These are phyloP conservation scores for Oncorhynchus masou DNA, from an alignment of 2,113 vertebrate genomes.

Conservation along the genomic window DNA sequence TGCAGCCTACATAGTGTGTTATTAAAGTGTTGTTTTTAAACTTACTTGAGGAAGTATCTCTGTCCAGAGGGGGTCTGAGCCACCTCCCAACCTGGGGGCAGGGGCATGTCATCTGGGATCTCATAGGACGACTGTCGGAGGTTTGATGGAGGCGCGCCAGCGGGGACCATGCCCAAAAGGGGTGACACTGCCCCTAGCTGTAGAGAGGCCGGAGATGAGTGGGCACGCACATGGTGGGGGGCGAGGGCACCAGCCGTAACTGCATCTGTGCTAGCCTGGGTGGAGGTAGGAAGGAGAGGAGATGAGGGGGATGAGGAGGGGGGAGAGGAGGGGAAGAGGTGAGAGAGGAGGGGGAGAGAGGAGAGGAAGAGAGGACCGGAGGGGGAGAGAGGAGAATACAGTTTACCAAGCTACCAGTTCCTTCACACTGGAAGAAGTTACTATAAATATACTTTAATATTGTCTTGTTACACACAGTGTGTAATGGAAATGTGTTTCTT, in stretches of 20 bases:
- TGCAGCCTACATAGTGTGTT: too few relatives aligned
- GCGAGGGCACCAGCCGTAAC: constrained; percentile 86
- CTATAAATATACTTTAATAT: too few relatives aligned
- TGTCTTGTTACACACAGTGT: too few relatives aligned
- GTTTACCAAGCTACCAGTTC: too few relatives aligned
- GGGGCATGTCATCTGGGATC: constrained; percentile 91
- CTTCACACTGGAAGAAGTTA: too few relatives aligned
- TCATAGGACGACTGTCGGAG: constrained; percentile 98
- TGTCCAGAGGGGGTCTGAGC: constrained; percentile 96
- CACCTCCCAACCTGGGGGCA: constrained; percentile 98
- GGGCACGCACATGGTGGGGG: constrained; percentile 92
- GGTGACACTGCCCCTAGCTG: constrained; percentile 86
- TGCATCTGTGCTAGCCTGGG: constrained; percentile 91
- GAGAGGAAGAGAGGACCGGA: not conserved
- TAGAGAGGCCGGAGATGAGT: constrained; percentile 95
- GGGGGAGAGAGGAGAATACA: not conserved
- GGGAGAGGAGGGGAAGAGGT: not conserved
- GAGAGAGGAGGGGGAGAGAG: not conserved
- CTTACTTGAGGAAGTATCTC: constrained; percentile 99
- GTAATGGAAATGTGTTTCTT: too few relatives aligned
- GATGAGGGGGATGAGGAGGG: not conserved
- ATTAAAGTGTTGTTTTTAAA: constrained; percentile 26
- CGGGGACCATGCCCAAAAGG: constrained; percentile 76
- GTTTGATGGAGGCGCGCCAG: constrained; percentile 82
- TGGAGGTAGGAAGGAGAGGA: not conserved